Evolutionary conservation across 2,888 invertebrate genomes (phyloP).

Genomic region (Dynastes hyllus): DNA sequence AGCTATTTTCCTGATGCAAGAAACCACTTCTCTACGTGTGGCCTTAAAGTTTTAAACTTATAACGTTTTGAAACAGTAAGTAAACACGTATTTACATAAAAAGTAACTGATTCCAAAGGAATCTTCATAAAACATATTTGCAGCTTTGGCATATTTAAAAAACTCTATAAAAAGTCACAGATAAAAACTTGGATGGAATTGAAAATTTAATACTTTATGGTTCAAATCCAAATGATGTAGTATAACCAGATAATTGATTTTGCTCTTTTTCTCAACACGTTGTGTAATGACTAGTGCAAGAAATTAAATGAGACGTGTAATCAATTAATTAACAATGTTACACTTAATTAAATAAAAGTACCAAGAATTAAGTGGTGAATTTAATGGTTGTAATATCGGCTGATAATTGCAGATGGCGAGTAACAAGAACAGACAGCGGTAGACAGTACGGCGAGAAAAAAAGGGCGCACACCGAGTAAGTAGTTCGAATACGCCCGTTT

Average conservation of each 20-base stretch:
- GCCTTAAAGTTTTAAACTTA: too few species aligned
- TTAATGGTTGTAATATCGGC: constrained; percentile 39
- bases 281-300: neutral
- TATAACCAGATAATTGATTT: neutral
- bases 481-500: constrained; percentile 39
- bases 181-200: too few species aligned
- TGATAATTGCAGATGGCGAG: constrained; percentile 23
- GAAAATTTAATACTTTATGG: too few species aligned
- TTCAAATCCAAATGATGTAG: neutral
- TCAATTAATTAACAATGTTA: constrained; percentile 36
- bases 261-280: neutral
- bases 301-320: constrained; percentile 27
- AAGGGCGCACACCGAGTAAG: constrained; percentile 30
- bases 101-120: too few species aligned
- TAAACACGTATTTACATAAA: too few species aligned
- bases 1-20: too few species aligned
- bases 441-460: constrained; percentile 1
- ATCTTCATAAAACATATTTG: too few species aligned
- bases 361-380: constrained; percentile 32
- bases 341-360: constrained; percentile 40
- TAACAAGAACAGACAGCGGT: constrained; percentile 18
- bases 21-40: too few species aligned
- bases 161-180: too few species aligned
- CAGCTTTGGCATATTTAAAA: too few species aligned
- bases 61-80: too few species aligned